Conservation (phyloP, 2,797 vertebrate species). For the Hyperoplus immaculatus region DNA sequence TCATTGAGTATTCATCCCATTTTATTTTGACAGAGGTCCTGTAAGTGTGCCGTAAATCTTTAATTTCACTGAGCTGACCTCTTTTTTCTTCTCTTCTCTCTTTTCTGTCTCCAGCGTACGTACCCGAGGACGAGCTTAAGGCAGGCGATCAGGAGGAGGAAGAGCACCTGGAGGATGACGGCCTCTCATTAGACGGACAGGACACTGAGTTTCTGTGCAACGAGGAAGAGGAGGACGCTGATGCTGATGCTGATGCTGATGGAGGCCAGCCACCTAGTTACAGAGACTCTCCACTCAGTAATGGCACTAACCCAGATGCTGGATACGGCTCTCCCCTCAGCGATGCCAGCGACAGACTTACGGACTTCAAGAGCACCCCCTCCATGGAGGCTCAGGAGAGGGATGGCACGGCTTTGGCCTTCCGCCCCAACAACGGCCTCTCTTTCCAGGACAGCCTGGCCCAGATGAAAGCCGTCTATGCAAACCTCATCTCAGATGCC, state of each 20-base stretch:
- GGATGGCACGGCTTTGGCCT: conserved; percentile 84
- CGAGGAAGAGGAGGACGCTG: conserved; percentile 89
- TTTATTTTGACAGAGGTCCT: conserved; percentile 79
- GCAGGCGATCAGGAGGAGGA: conserved; percentile 91
- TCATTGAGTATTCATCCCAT: conserved; percentile 71
- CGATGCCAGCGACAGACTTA: conserved; percentile 94
- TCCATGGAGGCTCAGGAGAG: conserved; percentile 93
- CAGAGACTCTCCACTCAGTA: conserved; percentile 97
- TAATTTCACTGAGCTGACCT: conserved; percentile 78
- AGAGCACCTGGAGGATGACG: conserved; percentile 92
- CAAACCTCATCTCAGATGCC: conserved; percentile 97
- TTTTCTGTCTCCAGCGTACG: conserved; percentile 91
- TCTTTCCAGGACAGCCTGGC: conserved; percentile 98
- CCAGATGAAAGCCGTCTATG: conserved; percentile 99
- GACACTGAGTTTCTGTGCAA: conserved; percentile 94
- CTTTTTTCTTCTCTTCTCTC: conserved; percentile 64
- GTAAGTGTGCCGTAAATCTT: conserved; percentile 80
- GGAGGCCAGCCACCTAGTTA: conserved; percentile 93
- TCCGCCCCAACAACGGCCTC: conserved; percentile 86
- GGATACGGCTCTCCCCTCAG: conserved; percentile 98
- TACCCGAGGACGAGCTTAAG: conserved; percentile 98
- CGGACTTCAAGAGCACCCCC: conserved; percentile 94
- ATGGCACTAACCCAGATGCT: conserved; percentile 95
- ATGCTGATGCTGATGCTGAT: conserved; percentile 83
- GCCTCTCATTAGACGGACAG: conserved; percentile 92